These are phyloP conservation scores for Rugalucina vietnamica DNA, from an alignment of 2,888 invertebrate species.

Conservation along the genomic window DNA sequence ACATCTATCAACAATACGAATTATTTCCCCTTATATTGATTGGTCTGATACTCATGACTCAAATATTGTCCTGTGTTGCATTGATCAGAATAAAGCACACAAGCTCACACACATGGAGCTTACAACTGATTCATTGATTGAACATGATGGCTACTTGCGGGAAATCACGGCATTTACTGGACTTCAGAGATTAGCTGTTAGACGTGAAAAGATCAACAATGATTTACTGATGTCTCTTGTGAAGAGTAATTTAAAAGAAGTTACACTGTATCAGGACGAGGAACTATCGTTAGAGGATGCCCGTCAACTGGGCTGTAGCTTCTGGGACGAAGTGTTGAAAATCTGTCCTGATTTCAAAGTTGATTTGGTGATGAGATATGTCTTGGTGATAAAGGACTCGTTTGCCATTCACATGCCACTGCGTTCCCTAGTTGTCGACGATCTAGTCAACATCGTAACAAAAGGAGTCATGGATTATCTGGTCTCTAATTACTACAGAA, in stretches of 20 bases:
- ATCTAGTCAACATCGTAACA: constrained; percentile 70
- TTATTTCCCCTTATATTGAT: constrained; percentile 60
- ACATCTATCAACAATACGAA: constrained; percentile 40
- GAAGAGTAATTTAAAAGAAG: constrained; percentile 56
- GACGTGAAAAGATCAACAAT: constrained; percentile 69
- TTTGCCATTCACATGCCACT: constrained; percentile 68
- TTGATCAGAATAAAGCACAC: constrained; percentile 40
- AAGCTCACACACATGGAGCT: constrained; percentile 66
- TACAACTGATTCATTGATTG: constrained; percentile 58
- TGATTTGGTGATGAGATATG: constrained; percentile 64
- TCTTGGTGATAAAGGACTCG: constrained; percentile 68
- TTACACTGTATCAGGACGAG: constrained; percentile 68
- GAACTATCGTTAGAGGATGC: constrained; percentile 62
- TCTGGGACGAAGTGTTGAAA: constrained; percentile 64
- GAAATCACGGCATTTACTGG: constrained; percentile 59
- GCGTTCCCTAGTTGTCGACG: constrained; percentile 64
- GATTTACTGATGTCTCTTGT: constrained; percentile 61
- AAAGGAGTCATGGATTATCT: constrained; percentile 71
- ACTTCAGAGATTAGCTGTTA: constrained; percentile 56
- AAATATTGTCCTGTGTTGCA: constrained; percentile 51
- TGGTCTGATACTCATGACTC: constrained; percentile 59
- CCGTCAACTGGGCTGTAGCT: constrained; percentile 55
- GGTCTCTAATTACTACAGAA: constrained; percentile 54
- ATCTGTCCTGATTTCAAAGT: constrained; percentile 64
- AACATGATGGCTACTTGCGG: constrained; percentile 64